Evolutionary conservation across 2,888 invertebrate genomes (phyloP).

Genomic region (Zele albiditarsus): DNA sequence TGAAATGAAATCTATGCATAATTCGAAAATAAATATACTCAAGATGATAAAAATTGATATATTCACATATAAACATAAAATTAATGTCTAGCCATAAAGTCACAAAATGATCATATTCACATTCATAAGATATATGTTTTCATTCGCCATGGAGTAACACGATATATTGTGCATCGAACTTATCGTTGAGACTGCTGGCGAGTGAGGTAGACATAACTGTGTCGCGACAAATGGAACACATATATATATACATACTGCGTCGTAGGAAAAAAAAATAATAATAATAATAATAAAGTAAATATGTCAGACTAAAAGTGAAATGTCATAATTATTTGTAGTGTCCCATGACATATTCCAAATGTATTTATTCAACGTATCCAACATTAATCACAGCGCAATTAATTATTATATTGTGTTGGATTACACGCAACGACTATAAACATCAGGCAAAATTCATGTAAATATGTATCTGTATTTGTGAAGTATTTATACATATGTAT

Average conservation of each 20-base stretch:
- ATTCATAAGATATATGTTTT: neutral
- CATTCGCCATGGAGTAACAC: slow-evolving; percentile 2
- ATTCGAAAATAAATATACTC: too few species aligned
- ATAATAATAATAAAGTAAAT: neutral
- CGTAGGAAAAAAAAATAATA: neutral
- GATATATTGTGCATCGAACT: slow-evolving; percentile 11
- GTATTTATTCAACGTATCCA: neutral
- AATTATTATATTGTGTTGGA: slow-evolving; percentile 9
- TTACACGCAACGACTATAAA: neutral
- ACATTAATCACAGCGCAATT: slow-evolving; percentile 18
- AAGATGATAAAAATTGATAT: neutral
- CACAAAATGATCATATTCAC: neutral
- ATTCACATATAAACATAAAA: neutral
- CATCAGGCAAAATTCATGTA: neutral
- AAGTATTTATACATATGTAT: neutral
- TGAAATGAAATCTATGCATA: too few species aligned
- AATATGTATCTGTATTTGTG: neutral
- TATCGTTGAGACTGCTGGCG: neutral
- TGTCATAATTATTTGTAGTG: slow-evolving; percentile 2
- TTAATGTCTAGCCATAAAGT: neutral
- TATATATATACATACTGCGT: neutral
- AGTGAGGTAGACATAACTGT: slow-evolving; percentile 12
- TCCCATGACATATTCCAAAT: slow-evolving; percentile 23
- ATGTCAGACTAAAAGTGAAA: slow-evolving; percentile 17
- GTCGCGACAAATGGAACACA: slow-evolving; percentile 13